Evolutionary conservation across 2,113 vertebrate species (phyloP).

Genomic region (Marmota flaviventris): DNA sequence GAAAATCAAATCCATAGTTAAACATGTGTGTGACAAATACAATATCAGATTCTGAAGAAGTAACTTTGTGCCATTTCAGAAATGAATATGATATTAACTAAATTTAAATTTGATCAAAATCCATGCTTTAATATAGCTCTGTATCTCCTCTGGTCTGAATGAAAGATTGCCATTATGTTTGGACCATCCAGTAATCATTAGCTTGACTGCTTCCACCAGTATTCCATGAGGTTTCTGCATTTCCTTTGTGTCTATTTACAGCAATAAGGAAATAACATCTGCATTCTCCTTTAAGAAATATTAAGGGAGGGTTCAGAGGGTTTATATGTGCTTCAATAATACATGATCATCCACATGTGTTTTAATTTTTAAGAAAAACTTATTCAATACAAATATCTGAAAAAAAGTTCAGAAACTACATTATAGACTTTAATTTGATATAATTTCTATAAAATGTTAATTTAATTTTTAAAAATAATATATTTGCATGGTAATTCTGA

Average conservation of each 20-base stretch:
- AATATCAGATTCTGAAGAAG: conserved; percentile 42
- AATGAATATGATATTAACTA: background rate
- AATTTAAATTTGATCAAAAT: conserved; percentile 51
- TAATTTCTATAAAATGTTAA: background rate
- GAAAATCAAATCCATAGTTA: conserved; percentile 57
- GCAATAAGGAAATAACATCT: background rate
- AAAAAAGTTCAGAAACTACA: background rate
- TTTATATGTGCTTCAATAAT: background rate
- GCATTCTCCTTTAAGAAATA: background rate
- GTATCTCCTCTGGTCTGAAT: background rate
- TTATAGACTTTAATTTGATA: background rate
- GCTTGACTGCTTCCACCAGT: background rate
- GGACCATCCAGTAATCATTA: background rate
- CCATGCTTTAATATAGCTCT: background rate
- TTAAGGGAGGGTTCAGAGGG: background rate
- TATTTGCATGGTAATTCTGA: background rate
- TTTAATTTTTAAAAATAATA: background rate
- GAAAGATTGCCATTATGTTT: background rate
- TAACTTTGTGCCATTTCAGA: background rate
- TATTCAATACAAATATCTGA: background rate
- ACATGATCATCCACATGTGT: too few species aligned
- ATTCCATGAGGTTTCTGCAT: background rate
- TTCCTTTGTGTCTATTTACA: background rate
- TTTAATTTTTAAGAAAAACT: background rate
- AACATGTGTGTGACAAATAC: background rate